A percentile compares a stretch with the other conserved stretches of the same genome.
Conservation (phyloP, 2,888 invertebrate genomes). For the Bimastos eiseni region DNA sequence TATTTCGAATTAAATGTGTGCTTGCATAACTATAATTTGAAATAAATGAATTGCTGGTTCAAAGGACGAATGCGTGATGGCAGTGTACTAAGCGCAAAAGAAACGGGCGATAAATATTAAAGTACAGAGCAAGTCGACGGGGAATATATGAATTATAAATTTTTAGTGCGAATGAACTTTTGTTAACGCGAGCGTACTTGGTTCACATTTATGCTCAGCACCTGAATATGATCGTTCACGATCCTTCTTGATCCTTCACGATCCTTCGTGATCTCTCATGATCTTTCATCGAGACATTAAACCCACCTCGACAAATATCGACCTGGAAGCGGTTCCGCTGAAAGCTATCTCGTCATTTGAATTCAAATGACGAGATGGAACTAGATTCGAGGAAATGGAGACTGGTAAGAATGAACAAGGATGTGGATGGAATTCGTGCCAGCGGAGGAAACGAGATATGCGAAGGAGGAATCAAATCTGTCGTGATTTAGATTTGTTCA, state of each 20-base stretch:
- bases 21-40: not conserved
- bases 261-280: too few species aligned
- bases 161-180: not conserved
- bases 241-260: too few species aligned
- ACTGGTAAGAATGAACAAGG: not conserved
- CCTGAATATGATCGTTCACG: not conserved
- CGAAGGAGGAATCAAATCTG: not conserved
- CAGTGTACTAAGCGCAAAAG: not conserved
- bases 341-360: not conserved
- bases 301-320: not conserved
- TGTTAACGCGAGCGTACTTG: not conserved
- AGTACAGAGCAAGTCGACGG: not conserved
- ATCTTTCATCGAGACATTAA: not conserved
- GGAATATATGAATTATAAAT: slow-evolving; percentile 2
- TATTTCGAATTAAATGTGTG: too few species aligned
- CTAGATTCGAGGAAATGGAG: not conserved
- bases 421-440: not conserved
- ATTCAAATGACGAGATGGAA: not conserved
- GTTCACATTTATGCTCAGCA: not conserved
- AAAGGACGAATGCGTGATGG: not conserved
- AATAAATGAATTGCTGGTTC: not conserved
- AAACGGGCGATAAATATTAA: not conserved
- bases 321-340: not conserved
- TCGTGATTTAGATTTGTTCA: not conserved
- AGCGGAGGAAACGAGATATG: not conserved